Percentiles rank a stretch among this genome's conserved stretches.
Evolutionary conservation across 2,113 vertebrate genomes (phyloP).

Genomic region (Ifrita kowaldi): DNA sequence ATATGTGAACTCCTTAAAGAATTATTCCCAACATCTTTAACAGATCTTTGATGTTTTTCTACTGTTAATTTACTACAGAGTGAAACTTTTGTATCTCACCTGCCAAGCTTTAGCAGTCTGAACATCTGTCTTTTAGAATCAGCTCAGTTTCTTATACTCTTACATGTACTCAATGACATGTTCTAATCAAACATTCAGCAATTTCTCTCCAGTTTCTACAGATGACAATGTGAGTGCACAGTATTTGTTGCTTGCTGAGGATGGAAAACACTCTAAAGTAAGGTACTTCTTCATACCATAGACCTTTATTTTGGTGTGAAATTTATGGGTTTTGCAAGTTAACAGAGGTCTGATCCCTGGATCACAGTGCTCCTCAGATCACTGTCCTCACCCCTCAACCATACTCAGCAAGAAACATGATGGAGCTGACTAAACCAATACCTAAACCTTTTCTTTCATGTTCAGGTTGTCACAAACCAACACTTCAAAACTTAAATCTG

Average conservation of each 20-base stretch:
- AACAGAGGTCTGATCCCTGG: neutral
- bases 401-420: neutral
- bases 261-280: neutral
- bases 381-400: neutral
- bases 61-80: neutral
- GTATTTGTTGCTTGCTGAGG: accelerated
- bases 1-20: neutral
- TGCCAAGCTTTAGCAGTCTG: neutral
- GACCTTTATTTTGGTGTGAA: neutral
- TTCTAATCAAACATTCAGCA: neutral
- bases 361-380: neutral
- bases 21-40: neutral
- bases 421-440: neutral
- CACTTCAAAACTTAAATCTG: neutral
- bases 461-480: neutral
- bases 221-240: neutral
- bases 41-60: neutral
- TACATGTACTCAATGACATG: neutral
- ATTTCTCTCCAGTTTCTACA: neutral
- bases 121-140: neutral
- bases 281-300: neutral
- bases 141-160: neutral
- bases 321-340: neutral
- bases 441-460: neutral
- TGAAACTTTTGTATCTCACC: neutral